Evolutionary conservation across 1,140 invertebrate species (phyloP).

Genomic region (Sarcophaga bullata): DNA sequence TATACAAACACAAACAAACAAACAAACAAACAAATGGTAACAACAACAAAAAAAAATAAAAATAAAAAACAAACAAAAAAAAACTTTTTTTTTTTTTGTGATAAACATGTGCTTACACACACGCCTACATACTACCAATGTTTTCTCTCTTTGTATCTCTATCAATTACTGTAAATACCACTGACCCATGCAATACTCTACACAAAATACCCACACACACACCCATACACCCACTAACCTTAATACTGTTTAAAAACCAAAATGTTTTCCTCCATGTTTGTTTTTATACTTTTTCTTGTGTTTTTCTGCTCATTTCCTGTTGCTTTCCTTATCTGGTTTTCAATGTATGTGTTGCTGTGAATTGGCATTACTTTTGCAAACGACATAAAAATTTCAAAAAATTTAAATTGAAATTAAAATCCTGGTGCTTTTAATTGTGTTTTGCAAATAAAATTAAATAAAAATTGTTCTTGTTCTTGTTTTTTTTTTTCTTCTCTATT

Average conservation of each 20-base stretch:
- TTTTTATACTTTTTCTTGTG: no score
- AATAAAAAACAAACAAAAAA: no score
- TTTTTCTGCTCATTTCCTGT: neutral
- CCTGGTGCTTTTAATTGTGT: neutral
- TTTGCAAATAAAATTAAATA: no score
- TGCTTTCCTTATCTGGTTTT: neutral
- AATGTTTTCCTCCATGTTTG: no score
- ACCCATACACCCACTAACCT: neutral
- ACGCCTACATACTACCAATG: neutral
- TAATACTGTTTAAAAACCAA: no score
- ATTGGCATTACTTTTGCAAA: no score
- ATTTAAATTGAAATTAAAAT: neutral
- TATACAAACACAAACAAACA: slow-evolving; percentile 4
- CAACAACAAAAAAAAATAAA: neutral
- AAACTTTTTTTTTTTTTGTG: no score
- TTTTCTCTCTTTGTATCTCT: neutral
- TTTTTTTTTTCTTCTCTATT: no score
- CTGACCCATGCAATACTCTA: neutral
- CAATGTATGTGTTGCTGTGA: neutral
- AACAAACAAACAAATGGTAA: neutral
- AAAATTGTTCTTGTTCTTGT: no score
- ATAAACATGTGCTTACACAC: neutral
- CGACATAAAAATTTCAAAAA: neutral
- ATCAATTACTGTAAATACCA: neutral
- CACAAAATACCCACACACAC: neutral